Evolutionary conservation across 2,888 invertebrate species (phyloP), one percentile per base, ranked within the genome.

Genomic region (Clusia tigrina): DNA sequence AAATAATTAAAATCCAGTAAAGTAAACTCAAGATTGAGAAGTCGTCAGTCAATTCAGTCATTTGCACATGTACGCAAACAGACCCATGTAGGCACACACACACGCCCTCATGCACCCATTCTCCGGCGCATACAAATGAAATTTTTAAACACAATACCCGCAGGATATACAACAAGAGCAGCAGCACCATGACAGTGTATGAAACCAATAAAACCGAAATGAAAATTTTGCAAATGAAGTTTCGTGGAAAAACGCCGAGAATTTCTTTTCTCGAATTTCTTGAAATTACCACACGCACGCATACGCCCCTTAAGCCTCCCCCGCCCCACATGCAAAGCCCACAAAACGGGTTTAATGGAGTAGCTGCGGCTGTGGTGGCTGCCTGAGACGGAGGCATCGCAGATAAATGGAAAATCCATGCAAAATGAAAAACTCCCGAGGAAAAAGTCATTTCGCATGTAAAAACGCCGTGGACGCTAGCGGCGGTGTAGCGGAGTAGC

Each of bases 1-100:
- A 80, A 79, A 74, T 79, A 80, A 80, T 79, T 79, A 79, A 79
- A 79, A 69, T 60, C 62, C 56, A 42, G 71, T 64, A 74, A 71
- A 71, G 72, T 72, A 77, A 80, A 74, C 74, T 72, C 73, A 73
- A 73, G 72, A 76, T 77, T 71, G 71, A 74, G 76, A 64, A 76
- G 53, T 38, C 60, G 66, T 60, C 64, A n/a, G n/a, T n/a, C n/a
- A n/a, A n/a, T n/a, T 48, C 17, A 77, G 74, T 74, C 77, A 79
- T 73, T 73, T 73, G 72, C 74, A 72, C 72, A 73, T 75, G 73
- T 77, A 77, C 69, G 75, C 74, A 75, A 75, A 75, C 75, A 77
- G 75, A 5, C 69, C 61, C 62, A 48, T 57, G 55, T 57, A 58
- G 56, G 58, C 60, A 58, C 63, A 58, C 20, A 59, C 52, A 60